Percentiles rank a stretch among this genome's conserved stretches.
Evolutionary conservation across 2,113 vertebrate species (phyloP).

Genomic region (Oophaga pumilio): DNA sequence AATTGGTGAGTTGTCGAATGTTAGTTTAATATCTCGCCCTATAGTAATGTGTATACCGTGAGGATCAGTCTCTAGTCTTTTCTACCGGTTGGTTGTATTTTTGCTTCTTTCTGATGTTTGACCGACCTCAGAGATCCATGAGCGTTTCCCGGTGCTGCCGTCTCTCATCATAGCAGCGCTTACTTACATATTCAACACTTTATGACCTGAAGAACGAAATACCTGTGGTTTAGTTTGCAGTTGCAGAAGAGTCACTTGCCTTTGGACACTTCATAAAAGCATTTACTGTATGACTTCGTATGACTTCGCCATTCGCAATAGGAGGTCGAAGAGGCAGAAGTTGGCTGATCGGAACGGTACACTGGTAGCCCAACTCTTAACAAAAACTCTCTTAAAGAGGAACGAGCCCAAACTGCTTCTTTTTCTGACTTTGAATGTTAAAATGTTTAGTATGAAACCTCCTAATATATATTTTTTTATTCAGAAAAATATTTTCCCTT

Average conservation of each 20-base stretch:
- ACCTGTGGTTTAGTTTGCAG: neutral
- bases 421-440: neutral
- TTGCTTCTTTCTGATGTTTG: neutral
- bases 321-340: neutral
- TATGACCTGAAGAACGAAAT: neutral
- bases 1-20: neutral
- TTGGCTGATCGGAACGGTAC: neutral
- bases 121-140: neutral
- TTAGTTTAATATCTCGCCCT: neutral
- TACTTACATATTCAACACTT: neutral
- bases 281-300: slow-evolving; percentile 3
- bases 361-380: neutral
- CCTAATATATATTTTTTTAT: too few species aligned
- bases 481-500: too few species aligned
- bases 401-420: neutral
- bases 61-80: neutral
- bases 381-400: neutral
- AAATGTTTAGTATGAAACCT: too few species aligned
- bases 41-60: neutral
- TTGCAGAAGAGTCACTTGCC: neutral
- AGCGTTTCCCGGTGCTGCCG: neutral
- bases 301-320: neutral
- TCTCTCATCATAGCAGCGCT: neutral
- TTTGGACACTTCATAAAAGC: neutral
- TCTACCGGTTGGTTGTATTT: neutral